Conservation (phyloP, 2,797 vertebrate genomes). For the Dryobates pubescens region DNA sequence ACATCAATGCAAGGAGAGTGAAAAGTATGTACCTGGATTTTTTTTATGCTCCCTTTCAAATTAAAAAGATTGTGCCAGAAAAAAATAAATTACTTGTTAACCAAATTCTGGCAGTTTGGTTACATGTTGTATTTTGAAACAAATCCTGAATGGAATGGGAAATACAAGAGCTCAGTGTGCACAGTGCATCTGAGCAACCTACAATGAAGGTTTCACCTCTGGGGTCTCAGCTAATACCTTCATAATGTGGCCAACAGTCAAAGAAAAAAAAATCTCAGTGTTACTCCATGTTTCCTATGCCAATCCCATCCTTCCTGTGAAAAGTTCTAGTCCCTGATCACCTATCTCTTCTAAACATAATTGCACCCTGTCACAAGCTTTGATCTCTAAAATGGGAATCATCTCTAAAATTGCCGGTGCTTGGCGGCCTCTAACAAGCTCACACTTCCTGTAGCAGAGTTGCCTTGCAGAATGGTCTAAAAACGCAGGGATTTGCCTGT, state of each 20-base stretch:
- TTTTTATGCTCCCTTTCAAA: background rate
- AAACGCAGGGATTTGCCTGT: background rate
- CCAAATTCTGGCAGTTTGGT: background rate
- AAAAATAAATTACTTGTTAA: background rate
- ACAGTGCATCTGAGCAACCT: background rate
- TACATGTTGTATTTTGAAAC: background rate
- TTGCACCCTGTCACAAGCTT: conserved; percentile 13
- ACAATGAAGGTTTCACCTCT: background rate
- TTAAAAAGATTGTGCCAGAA: rapidly evolving
- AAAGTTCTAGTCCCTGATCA: conserved; percentile 7
- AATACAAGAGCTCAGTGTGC: background rate
- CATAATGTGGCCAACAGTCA: background rate
- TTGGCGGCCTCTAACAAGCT: background rate
- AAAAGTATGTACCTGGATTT: background rate
- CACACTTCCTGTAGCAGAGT: background rate
- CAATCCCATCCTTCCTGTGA: background rate
- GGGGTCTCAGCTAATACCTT: background rate
- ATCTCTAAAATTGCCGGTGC: background rate
- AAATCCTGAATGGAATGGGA: background rate
- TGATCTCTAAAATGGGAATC: conserved; percentile 28
- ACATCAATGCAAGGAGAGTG: background rate
- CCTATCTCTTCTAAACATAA: conserved; percentile 16
- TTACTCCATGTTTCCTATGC: background rate
- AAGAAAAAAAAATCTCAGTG: background rate
- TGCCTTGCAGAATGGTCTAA: background rate